Percentiles rank a stretch among this genome's conserved stretches.
These are phyloP conservation scores for Lobophora halterata DNA, from an alignment of 2,888 invertebrate species.

Conservation along the genomic window DNA sequence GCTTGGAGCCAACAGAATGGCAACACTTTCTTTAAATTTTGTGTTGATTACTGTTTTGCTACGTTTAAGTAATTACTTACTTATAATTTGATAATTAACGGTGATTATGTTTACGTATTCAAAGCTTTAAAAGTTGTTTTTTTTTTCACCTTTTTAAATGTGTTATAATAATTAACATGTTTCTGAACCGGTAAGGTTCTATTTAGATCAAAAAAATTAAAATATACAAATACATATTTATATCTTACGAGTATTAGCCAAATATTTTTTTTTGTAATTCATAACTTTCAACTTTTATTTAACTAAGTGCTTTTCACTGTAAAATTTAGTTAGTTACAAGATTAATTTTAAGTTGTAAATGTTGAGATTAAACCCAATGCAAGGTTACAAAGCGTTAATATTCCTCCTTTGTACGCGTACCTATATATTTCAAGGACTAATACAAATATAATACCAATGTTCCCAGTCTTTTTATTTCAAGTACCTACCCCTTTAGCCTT, in stretches of 20 bases:
- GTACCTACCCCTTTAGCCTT: background rate
- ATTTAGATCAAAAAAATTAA: no score
- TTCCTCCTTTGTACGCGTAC: constrained; percentile 63
- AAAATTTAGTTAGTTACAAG: constrained; percentile 6
- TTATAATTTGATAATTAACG: no score
- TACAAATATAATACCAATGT: constrained; percentile 52
- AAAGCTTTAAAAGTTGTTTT: no score
- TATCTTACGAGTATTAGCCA: constrained; percentile 12
- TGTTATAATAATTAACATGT: no score
- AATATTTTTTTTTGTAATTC: constrained; percentile 16
- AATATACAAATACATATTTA: constrained; percentile 2
- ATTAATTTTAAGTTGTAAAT: constrained; percentile 13
- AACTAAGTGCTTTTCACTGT: constrained; percentile 8
- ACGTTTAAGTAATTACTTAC: no score
- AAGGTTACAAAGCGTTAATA: constrained; percentile 58
- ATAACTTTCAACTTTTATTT: constrained; percentile 1
- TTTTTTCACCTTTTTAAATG: no score
- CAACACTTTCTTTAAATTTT: no score
- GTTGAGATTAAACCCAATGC: constrained; percentile 52
- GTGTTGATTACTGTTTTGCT: no score
- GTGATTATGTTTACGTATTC: no score
- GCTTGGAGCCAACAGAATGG: no score
- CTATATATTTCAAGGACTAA: constrained; percentile 53
- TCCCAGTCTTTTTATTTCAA: constrained; percentile 27
- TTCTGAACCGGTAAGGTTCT: no score